Evolutionary conservation across 35 echinoderm and acorn worm species (phyloP).

Genomic region (Strongylocentrotus purpuratus): DNA sequence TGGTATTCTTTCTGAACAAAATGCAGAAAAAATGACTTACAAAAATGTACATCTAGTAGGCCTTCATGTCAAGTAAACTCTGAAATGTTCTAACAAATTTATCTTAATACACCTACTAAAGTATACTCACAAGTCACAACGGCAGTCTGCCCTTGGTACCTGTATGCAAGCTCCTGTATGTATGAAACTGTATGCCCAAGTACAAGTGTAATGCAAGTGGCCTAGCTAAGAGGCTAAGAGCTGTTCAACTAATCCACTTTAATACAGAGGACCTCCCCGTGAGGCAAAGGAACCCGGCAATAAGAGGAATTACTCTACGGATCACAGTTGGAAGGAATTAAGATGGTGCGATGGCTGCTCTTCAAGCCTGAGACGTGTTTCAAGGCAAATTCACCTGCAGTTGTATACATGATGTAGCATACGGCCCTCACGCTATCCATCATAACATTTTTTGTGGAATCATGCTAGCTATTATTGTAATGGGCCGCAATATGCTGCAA

Average conservation of each 20-base stretch:
- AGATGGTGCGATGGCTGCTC: not conserved
- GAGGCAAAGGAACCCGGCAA: not conserved
- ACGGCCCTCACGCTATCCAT: not conserved
- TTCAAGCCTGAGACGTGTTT: not conserved
- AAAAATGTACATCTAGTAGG: no score
- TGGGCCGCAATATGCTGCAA: no score
- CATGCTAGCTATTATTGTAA: no score
- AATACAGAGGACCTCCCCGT: not conserved
- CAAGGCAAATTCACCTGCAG: not conserved
- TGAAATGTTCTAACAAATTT: no score
- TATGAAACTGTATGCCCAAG: not conserved
- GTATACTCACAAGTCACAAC: not conserved
- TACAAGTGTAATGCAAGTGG: constrained; percentile 8
- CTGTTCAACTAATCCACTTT: not conserved
- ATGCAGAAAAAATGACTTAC: no score
- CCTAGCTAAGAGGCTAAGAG: not conserved
- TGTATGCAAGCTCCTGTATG: not conserved
- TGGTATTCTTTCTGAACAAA: no score
- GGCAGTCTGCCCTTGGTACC: not conserved
- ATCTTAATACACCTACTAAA: no score
- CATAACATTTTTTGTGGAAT: not conserved
- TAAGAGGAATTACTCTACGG: not conserved
- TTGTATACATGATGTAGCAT: no score
- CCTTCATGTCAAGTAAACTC: no score
- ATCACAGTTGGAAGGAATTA: constrained; percentile 2